Evolutionary conservation across 2,888 invertebrate genomes (phyloP).

Genomic region (Onchidella celtica): DNA sequence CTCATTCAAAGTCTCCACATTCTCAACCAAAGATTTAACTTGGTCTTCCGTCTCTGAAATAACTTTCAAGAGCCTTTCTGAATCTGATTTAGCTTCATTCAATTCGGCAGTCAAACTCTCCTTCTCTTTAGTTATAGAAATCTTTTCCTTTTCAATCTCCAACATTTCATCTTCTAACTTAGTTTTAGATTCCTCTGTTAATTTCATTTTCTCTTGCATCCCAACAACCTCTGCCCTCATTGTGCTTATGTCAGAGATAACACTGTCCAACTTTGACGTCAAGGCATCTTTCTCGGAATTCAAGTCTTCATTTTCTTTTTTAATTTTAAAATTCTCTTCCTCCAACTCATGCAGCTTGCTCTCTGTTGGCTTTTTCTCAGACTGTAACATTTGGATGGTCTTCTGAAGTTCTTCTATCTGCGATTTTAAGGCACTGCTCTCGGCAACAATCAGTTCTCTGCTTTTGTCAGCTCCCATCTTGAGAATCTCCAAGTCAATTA

Average conservation of each 20-base stretch:
- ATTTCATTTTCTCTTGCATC: neutral
- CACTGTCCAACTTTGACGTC: neutral
- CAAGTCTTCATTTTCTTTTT: neutral
- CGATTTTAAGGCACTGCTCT: neutral
- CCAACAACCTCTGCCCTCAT: conserved; percentile 12
- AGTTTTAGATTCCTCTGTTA: neutral
- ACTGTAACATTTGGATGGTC: neutral
- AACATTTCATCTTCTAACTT: conserved; percentile 5
- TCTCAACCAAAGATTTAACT: neutral
- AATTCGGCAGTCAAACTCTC: neutral
- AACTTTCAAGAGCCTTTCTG: neutral
- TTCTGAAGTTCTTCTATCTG: conserved; percentile 1
- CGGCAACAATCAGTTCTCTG: conserved; percentile 32
- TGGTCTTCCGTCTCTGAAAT: neutral
- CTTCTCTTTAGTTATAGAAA: neutral
- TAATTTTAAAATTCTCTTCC: neutral
- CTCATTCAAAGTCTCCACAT: neutral
- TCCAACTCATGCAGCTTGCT: neutral
- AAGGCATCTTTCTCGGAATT: neutral
- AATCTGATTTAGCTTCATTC: neutral
- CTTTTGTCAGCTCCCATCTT: conserved; percentile 40
- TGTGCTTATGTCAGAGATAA: neutral
- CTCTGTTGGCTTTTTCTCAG: neutral
- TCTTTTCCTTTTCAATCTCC: neutral
- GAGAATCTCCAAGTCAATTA: conserved; percentile 43